phyloP scores from a whole-genome alignment of 2,113 vertebrate genomes.

The Phasianus colchicus region DNA sequence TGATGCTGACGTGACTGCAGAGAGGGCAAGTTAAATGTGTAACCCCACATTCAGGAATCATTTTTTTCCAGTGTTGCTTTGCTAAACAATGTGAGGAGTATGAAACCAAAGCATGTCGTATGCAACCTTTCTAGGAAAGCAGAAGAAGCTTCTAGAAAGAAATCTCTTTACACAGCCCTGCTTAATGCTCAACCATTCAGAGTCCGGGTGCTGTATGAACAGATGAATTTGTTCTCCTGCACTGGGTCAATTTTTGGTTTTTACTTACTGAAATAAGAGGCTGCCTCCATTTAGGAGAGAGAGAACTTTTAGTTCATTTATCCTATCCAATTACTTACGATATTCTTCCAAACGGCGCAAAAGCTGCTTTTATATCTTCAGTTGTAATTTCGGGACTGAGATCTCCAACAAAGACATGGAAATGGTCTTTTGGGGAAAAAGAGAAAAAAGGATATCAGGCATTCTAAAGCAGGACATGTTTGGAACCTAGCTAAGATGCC shows the following conservation, averaged over 20 bases:
- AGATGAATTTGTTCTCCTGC: neutral
- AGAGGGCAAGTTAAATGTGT: neutral
- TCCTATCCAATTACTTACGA: constrained; percentile 87
- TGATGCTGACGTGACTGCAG: neutral
- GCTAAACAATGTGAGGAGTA: neutral
- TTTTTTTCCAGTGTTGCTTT: neutral
- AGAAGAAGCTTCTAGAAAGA: neutral
- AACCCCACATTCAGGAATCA: neutral
- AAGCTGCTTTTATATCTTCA: constrained; percentile 98
- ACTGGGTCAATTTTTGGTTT: neutral
- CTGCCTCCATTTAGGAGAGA: constrained; percentile 19
- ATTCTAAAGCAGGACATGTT: no score
- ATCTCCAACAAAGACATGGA: constrained; percentile 99
- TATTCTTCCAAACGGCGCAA: constrained; percentile 97
- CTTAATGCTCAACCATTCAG: neutral
- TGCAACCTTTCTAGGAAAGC: neutral
- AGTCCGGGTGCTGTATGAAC: neutral
- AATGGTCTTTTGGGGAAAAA: constrained; percentile 88
- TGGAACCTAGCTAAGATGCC: neutral
- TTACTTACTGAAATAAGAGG: neutral
- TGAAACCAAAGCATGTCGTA: neutral
- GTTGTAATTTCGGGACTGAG: constrained; percentile 99
- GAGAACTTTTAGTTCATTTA: neutral
- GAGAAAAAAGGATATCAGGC: neutral
- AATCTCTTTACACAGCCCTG: neutral